Evolutionary conservation across 2,888 invertebrate species (phyloP).

Genomic region (Tinea trinotella): DNA sequence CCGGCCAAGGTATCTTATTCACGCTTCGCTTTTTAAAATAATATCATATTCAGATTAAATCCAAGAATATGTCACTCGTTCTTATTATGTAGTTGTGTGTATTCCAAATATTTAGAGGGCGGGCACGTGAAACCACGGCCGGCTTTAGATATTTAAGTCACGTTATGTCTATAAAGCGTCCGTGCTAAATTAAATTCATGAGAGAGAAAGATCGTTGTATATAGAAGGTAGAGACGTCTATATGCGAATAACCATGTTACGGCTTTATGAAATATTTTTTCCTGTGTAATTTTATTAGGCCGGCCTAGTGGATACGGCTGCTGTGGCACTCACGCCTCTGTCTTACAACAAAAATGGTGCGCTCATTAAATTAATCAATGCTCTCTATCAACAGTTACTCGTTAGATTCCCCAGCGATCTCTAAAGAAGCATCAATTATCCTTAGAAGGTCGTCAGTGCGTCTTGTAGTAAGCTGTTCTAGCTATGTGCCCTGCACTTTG

Average conservation of each 20-base stretch:
- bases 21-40: neutral
- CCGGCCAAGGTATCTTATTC: too few relatives aligned
- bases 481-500: too few relatives aligned
- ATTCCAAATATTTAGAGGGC: constrained; percentile 19
- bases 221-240: neutral
- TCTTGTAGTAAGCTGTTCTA: too few relatives aligned
- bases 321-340: too few relatives aligned
- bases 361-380: too few relatives aligned
- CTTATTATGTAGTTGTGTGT: neutral
- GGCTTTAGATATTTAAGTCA: constrained; percentile 31
- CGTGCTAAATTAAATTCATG: constrained; percentile 40
- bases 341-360: too few relatives aligned
- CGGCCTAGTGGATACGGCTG: too few relatives aligned
- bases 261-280: neutral
- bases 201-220: constrained; percentile 19
- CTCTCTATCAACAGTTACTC: too few relatives aligned
- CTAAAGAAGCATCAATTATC: too few relatives aligned
- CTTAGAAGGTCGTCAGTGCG: too few relatives aligned
- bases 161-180: constrained; percentile 34
- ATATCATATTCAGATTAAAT: neutral
- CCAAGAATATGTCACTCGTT: neutral
- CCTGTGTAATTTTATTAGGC: too few relatives aligned
- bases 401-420: too few relatives aligned
- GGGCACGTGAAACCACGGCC: constrained; percentile 24
- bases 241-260: neutral